These are phyloP conservation scores for Micromys minutus DNA, from an alignment of 2,113 vertebrate genomes.

Conservation along the genomic window DNA sequence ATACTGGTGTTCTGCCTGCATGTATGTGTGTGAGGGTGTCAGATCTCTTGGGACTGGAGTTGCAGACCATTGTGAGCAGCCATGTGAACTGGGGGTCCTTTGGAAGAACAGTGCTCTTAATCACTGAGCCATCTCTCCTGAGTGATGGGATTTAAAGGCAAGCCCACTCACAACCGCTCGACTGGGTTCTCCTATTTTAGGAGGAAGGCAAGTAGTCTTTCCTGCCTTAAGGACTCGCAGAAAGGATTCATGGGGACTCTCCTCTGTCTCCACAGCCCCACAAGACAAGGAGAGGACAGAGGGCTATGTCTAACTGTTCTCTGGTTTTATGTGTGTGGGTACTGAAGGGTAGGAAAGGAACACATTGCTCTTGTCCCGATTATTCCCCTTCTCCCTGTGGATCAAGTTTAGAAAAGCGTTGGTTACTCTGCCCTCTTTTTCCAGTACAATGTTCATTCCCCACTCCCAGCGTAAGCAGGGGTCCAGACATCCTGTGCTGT, in stretches of 20 bases:
- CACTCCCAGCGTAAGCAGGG: not conserved
- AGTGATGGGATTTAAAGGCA: not conserved
- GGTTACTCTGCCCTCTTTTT: not conserved
- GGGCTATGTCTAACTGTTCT: constrained; percentile 4
- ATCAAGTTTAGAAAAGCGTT: constrained; percentile 61
- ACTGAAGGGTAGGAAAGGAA: not conserved
- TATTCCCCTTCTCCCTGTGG: not conserved
- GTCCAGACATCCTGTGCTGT: not conserved
- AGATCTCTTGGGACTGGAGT: no score
- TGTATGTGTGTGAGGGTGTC: no score
- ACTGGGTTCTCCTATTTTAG: not conserved
- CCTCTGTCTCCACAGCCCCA: constrained; percentile 13
- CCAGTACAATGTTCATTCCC: not conserved
- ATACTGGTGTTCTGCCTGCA: no score
- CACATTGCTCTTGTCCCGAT: not conserved
- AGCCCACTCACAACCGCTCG: not conserved
- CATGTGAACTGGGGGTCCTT: no score
- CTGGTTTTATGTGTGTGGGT: not conserved
- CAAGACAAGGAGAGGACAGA: constrained; percentile 21
- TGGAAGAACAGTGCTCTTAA: no score
- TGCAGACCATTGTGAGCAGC: no score
- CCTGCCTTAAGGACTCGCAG: not conserved
- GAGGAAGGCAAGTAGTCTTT: not conserved
- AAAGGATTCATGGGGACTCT: not conserved
- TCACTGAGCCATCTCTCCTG: no score